A percentile compares a stretch with the other conserved stretches of the same genome.
Evolutionary conservation across 2,797 vertebrate genomes (phyloP).

Genomic region (Halcyon badia): DNA sequence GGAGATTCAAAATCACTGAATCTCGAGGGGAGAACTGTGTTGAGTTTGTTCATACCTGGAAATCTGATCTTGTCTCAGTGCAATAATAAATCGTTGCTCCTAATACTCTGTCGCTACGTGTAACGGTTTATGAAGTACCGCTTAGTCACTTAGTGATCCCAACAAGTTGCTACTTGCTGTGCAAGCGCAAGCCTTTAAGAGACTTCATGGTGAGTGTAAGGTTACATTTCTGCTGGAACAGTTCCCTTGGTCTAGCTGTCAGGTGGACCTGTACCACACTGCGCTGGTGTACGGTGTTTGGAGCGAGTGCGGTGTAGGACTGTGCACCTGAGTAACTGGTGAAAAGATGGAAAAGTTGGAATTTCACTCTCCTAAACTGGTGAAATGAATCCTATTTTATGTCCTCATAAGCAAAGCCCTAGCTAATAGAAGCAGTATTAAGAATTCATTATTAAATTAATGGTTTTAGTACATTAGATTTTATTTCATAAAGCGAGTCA

Average conservation of each 20-base stretch:
- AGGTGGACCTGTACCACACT: fast-evolving
- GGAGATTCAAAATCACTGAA: neutral
- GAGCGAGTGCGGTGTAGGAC: fast-evolving
- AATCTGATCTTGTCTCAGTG: neutral
- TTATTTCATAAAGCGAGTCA: neutral
- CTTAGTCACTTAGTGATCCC: neutral
- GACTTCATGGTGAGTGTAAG: fast-evolving
- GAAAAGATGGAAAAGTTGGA: neutral
- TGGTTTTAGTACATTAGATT: neutral
- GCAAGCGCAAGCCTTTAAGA: neutral
- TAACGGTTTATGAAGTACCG: neutral
- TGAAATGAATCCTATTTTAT: neutral
- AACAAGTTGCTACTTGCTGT: neutral
- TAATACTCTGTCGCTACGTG: neutral
- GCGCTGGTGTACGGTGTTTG: neutral
- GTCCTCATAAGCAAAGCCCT: neutral
- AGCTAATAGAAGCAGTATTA: neutral
- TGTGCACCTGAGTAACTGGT: neutral
- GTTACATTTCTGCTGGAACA: neutral
- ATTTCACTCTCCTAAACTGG: neutral
- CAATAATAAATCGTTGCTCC: neutral
- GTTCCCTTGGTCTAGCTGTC: neutral
- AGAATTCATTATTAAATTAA: neutral
- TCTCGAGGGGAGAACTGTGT: neutral
- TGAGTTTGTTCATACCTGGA: neutral